phyloP scores from a whole-genome alignment of 2,113 vertebrate genomes.

The Macrotis lagotis region DNA sequence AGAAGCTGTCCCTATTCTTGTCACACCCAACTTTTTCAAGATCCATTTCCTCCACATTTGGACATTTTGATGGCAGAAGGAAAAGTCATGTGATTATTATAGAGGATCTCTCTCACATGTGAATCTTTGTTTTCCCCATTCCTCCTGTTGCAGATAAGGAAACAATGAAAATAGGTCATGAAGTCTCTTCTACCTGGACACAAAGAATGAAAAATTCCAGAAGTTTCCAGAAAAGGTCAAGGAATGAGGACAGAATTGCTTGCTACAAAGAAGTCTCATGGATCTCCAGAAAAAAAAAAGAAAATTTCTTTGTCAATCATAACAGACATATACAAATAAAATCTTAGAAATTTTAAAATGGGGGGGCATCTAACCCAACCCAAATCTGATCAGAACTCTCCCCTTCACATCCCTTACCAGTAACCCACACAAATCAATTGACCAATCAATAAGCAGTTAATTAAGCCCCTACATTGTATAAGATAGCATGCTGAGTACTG shows the following conservation, averaged over 20 bases:
- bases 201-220: background rate
- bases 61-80: background rate
- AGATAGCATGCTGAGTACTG: background rate
- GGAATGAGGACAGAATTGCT: background rate
- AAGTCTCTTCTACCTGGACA: background rate
- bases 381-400: background rate
- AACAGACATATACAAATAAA: background rate
- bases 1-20: background rate
- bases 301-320: background rate
- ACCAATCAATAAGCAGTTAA: background rate
- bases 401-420: background rate
- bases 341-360: background rate
- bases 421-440: background rate
- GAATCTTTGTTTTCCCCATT: background rate
- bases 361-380: background rate
- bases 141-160: background rate
- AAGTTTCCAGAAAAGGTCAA: background rate
- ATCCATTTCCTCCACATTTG: background rate
- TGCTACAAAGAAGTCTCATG: background rate
- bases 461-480: background rate
- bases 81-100: background rate
- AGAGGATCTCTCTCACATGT: background rate
- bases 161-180: background rate
- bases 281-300: background rate
- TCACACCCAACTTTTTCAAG: background rate